Conservation (phyloP, 2,113 vertebrate genomes). For the Rhea pennata region DNA sequence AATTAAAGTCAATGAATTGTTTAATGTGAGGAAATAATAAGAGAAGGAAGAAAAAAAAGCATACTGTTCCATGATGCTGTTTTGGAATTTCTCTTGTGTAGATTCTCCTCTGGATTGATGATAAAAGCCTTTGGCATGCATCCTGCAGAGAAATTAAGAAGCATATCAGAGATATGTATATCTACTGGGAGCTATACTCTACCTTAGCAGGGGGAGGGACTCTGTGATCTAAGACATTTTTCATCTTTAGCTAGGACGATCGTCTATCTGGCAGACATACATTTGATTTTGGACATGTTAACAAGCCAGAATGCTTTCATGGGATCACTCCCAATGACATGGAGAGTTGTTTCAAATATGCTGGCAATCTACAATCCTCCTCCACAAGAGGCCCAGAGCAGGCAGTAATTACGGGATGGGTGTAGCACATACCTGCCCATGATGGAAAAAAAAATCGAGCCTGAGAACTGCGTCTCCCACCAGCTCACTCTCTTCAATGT, state of each 20-base stretch:
- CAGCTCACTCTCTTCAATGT: rapidly evolving
- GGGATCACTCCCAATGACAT: slow-evolving; percentile 8
- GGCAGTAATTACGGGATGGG: slow-evolving; percentile 36
- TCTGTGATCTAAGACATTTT: slow-evolving; percentile 19
- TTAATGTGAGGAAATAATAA: slow-evolving; percentile 62
- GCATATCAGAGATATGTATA: background rate
- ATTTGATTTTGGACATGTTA: slow-evolving; percentile 33
- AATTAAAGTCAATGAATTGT: slow-evolving; percentile 67
- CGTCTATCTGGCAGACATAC: background rate
- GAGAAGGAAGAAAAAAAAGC: background rate
- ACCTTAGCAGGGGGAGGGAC: background rate
- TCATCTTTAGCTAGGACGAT: background rate
- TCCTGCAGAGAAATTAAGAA: background rate
- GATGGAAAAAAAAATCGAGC: background rate
- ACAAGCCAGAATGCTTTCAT: slow-evolving; percentile 17
- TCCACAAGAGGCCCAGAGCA: slow-evolving; percentile 33
- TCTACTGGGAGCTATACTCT: background rate
- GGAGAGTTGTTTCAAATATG: slow-evolving; percentile 5
- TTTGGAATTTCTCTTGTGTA: slow-evolving; percentile 33
- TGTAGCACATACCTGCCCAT: slow-evolving; percentile 48
- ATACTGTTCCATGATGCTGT: background rate
- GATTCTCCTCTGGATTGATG: slow-evolving; percentile 10
- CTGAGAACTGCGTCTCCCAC: background rate
- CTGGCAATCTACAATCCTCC: slow-evolving; percentile 12
- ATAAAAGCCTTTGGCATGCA: slow-evolving; percentile 16